Evolutionary conservation across 2,797 vertebrate genomes (phyloP), one percentile per base, ranked within the genome.

Genomic region (Alca torda): DNA sequence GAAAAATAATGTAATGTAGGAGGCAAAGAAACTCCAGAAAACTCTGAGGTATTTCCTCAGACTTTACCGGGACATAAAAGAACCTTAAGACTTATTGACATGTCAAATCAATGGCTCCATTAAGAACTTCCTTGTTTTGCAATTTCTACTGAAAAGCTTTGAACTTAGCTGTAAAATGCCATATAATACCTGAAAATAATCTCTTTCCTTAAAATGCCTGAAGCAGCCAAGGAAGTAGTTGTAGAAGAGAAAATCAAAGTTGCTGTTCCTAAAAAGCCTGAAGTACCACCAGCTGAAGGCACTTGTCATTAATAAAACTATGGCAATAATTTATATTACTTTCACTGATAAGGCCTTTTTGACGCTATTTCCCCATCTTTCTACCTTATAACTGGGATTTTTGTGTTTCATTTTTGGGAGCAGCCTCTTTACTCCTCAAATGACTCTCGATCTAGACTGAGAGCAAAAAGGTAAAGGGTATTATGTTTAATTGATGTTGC

Each of bases 221-320:
- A 93, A n/a, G 53, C 45, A 81, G 76, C 69, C 65, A 97, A 97
- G 67, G 95, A 91, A 95, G 56, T 78, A 63, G 24, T 89, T 46
- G 25, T 54, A 88, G 96, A 97, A 97, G 94, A 97, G 69, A 75
- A 96, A 61, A 48, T 90, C 21, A 46, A 77, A 79, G 11, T 93
- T 88, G 41, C 54, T 94, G 67, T 91, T 33, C 92, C 88, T 95
- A 96, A 97, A 96, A 98, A 72, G 39, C 61, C 89, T 7, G 82
- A 97, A 94, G 77, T 76, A 30, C 94, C 84, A 57, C 76, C 93
- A 89, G 61, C 79, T 79, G 96, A 90, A 94, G 93, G 75, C 84
- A 93, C 45, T 26, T 84, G 25, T 46, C 37, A 53, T 59, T 75
- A 77, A 59, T 50, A 77, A 80, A 87, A 50, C 35, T 20, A 23